These are phyloP conservation scores for Pseudococcus jackbeardsleyi DNA, from an alignment of 2,888 invertebrate species.

Conservation along the genomic window DNA sequence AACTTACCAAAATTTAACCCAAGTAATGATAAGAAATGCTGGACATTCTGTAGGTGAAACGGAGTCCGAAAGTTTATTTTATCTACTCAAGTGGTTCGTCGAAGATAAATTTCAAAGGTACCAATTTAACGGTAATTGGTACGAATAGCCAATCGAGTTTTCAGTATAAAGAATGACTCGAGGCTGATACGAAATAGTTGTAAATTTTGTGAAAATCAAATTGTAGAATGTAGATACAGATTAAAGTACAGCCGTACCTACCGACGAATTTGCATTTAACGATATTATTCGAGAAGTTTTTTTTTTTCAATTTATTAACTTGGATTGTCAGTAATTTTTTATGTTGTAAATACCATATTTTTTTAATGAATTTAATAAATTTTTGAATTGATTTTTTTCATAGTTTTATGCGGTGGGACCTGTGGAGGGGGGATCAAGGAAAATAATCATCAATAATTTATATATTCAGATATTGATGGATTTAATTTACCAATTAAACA, in stretches of 20 bases:
- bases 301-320: background rate
- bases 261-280: background rate
- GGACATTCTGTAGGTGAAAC: constrained; percentile 47
- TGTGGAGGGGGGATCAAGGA: too few relatives aligned
- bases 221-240: background rate
- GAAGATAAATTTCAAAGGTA: constrained; percentile 43
- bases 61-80: background rate
- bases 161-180: background rate
- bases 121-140: background rate
- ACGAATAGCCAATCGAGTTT: background rate
- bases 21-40: constrained; percentile 53
- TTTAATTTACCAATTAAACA: too few relatives aligned
- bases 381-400: too few relatives aligned
- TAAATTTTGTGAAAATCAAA: background rate
- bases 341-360: background rate
- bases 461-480: too few relatives aligned
- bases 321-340: background rate
- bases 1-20: constrained; percentile 22
- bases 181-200: background rate
- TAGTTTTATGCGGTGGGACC: too few relatives aligned
- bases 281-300: background rate
- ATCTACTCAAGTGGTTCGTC: constrained; percentile 54
- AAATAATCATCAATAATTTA: too few relatives aligned
- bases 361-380: too few relatives aligned
- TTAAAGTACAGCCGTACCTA: background rate